Evolutionary conservation across 2,888 invertebrate genomes (phyloP), one percentile per base, ranked within the genome.

Genomic region (Acrocyrtus sp.): DNA sequence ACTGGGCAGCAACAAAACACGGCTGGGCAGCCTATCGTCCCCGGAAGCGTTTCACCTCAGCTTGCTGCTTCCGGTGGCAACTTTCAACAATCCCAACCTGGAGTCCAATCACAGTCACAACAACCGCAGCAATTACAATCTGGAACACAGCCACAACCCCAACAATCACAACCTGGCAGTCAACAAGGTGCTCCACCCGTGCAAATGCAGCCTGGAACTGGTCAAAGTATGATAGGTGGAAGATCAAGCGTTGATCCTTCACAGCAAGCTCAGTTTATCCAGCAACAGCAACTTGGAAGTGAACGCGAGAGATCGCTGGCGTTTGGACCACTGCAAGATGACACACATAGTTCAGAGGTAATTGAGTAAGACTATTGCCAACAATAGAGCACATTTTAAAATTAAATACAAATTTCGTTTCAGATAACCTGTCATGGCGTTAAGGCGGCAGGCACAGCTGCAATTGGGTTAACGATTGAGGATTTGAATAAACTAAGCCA

Each of bases 401-500:
- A 53, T 56, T 19, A 63, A 17, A 53, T 17, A 5, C 21, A 47
- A 29, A 34, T 21, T 48, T 48, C 12, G 17, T 57, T 69, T 10
- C 43, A 81, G 81, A 73, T 81, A n/a, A 77, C 79, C n/a, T 81
- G 81, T 39, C 66, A 76, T 50, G 81, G 79, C 10, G 72, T 81
- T 1, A 80, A 76, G 68, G 51, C 78, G 8, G 78, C 81, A 10
- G 79, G 80, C 8, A 43, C 60, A 8, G 78, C 81, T 19, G 79
- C 79, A 0, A 66, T 79, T 10, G 81, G 80, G 1, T 57, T 79
- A 34, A 62, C 74, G 1, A 56, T 78, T 1, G 76, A 75, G n/a
- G 81, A 81, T 22, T 22, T 81, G 12, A 53, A 74, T 5, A 72
- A 73, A 41, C 74, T 80, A 26, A 29, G 45, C 0, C 29, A 57